Evolutionary conservation across 2,888 invertebrate genomes (phyloP).

Genomic region (Celastrina argiolus): DNA sequence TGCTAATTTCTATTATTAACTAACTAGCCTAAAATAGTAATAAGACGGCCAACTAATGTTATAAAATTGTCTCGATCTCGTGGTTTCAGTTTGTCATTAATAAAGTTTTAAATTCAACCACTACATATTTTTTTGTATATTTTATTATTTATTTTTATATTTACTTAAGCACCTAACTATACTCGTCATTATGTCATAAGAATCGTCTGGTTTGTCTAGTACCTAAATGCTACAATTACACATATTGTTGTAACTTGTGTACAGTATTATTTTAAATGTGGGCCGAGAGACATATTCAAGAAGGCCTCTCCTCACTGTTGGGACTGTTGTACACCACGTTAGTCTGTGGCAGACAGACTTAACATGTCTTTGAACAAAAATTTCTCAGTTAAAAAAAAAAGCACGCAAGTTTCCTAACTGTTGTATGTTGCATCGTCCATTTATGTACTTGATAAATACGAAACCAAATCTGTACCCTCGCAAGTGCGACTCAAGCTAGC

Average conservation of each 20-base stretch:
- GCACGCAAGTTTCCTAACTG: too few species aligned
- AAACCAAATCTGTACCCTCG: too few species aligned
- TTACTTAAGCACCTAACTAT: conserved; percentile 24
- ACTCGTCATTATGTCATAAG: conserved; percentile 34
- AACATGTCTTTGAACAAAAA: too few species aligned
- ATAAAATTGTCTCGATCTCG: background rate
- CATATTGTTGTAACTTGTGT: conserved; percentile 8
- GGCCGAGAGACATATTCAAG: background rate
- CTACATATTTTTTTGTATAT: conserved; percentile 24
- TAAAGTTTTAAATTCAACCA: conserved; percentile 14
- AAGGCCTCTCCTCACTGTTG: too few species aligned
- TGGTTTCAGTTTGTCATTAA: background rate
- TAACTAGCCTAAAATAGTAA: conserved; percentile 17
- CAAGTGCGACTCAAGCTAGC: too few species aligned
- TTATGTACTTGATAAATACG: too few species aligned
- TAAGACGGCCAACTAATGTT: background rate
- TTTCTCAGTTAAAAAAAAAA: too few species aligned
- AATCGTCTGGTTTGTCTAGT: conserved; percentile 27
- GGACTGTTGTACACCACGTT: too few species aligned
- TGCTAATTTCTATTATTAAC: conserved; percentile 17
- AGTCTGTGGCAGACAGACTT: too few species aligned
- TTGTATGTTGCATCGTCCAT: too few species aligned
- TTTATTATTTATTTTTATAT: conserved; percentile 18
- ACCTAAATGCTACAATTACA: background rate
- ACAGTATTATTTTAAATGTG: background rate